Evolutionary conservation across 1,140 invertebrate species (phyloP), one percentile per base, ranked within the genome.

Genomic region (Heterodera carotae): DNA sequence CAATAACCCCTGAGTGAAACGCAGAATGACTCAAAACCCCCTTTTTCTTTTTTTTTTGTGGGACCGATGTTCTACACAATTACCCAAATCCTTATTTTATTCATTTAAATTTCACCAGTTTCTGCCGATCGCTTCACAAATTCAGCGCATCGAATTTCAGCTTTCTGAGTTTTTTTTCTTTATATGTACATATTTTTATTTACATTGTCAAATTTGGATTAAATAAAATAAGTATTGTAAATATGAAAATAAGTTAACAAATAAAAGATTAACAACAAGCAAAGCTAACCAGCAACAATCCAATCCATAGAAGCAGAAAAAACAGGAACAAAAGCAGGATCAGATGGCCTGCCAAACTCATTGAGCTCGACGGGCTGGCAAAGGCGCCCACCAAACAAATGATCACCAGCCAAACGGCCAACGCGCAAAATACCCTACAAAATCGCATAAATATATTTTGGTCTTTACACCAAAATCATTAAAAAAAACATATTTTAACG

Each of bases 111-210:
- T 56, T 15, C 22, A 22, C 48, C 48, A 2, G 83, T 84, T 22
- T 84, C 83, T 6, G 74, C 81, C 3, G 83, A 84, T 31, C 75
- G 56, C 66, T 84, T 84, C 29, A 84, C 74, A 66, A 84, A 84
- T 34, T 83, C 72, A 31, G 62, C 66, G 69, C 83, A 84, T 27
- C 71, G 27, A 22, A 84, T 77, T 77, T 82, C 76, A 67, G 76
- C 39, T 59, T 70, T 70, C 83, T 84, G 67, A 12, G 1, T 43
- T 43, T 43, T 43, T 8, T 39, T 39, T 8, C 39, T 39, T 7
- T 7, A 43, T 10, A 43, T 12, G 7, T 43, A 12, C 6, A 39
- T 39, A 6, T 39, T 15, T 53, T 5, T 22, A 53, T 53, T 53
- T 1, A n/a, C 15, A 53, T 53, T 53, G 15, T 4, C 4, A 22